Base-by-base conservation (phyloP, 92 coral and sea anemone species). In the Porites divaricata region DNA sequence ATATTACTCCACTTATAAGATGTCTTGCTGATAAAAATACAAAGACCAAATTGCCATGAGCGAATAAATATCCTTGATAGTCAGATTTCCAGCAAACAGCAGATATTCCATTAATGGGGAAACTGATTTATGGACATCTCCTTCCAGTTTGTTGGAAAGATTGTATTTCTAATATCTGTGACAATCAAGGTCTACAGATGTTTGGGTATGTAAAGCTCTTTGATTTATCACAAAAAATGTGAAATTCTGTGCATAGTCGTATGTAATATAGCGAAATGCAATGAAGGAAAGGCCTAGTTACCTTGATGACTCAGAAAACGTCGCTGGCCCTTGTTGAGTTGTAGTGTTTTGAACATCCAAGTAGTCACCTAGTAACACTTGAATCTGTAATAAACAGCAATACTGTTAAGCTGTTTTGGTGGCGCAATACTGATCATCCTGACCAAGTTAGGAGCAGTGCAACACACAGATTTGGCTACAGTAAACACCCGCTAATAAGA, bases 231-330 rank as follows among this genome's bases (percentile, higher is more conserved):
- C 16, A 54, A 15, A 11, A 11, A 54, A 15, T 11, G 59, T 54
- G 59, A 54, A 54, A 1, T 11, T 54, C 59, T 54, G 58, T 10
- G 58, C 58, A 53, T 10, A 5, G 15, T 53, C 13, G 2, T 54
- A 54, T 15, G 10, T 19, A 20, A 64, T 19, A 24, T 22, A 21
- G 21, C 2, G 7, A 11, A 26, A 19, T 22, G n/a, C 20, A 1
- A 5, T 22, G 21, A 54, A 35, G 24, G 1, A 21, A 51, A 79
- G 74, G 24, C 9, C 10, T 25, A 58, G 16, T 54, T 80, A 96
- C 99, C 98, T 95, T 88, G 93, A 92, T 53, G 99, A 92, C 72
- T 96, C 99, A 45, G 97, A 49, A 78, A 96, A 96, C 2, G 97
- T 80, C 13, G 93, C 89, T 3, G 96, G 90, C 6, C 95, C 85